Evolutionary conservation across 1,140 invertebrate genomes (phyloP).

Genomic region (Drosophila watanabei): DNA sequence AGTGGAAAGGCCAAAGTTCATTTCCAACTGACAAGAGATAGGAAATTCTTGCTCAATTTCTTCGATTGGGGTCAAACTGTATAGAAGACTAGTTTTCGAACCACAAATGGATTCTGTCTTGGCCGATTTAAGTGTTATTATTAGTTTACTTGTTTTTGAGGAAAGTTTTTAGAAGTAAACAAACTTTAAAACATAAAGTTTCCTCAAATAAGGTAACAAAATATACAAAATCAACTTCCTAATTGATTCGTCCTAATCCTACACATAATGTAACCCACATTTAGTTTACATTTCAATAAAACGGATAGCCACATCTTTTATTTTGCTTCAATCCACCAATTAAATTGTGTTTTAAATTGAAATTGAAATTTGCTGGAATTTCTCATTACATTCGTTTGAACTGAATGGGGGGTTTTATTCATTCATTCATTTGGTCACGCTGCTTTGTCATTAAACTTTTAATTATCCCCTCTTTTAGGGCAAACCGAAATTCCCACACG

Average conservation of each 20-base stretch:
- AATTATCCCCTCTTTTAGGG: slow-evolving; percentile 46
- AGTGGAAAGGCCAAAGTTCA: slow-evolving; percentile 19
- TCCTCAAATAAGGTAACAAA: not conserved
- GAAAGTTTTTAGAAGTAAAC: too few relatives aligned
- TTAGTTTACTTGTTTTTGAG: too few relatives aligned
- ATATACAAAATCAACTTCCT: too few relatives aligned
- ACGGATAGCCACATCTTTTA: not conserved
- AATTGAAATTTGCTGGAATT: slow-evolving; percentile 28
- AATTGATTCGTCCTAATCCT: too few relatives aligned
- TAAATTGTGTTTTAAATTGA: slow-evolving; percentile 23
- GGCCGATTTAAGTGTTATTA: too few relatives aligned
- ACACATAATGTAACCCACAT: not conserved
- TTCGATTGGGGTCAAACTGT: slow-evolving; percentile 12
- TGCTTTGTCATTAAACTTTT: slow-evolving; percentile 54
- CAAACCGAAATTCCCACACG: slow-evolving; percentile 50
- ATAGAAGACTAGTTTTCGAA: slow-evolving; percentile 1
- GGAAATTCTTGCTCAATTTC: slow-evolving; percentile 8
- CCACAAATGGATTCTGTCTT: slow-evolving; percentile 3
- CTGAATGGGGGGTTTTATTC: slow-evolving; percentile 6
- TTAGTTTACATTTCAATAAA: not conserved
- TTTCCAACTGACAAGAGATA: not conserved
- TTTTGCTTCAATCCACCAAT: not conserved
- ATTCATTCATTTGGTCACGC: slow-evolving; percentile 25
- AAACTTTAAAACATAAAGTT: not conserved
- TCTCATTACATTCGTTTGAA: slow-evolving; percentile 11